Percentiles rank a stretch among this genome's conserved stretches.
Evolutionary conservation across 2,888 invertebrate species (phyloP).

Genomic region (Masnerella sp.): DNA sequence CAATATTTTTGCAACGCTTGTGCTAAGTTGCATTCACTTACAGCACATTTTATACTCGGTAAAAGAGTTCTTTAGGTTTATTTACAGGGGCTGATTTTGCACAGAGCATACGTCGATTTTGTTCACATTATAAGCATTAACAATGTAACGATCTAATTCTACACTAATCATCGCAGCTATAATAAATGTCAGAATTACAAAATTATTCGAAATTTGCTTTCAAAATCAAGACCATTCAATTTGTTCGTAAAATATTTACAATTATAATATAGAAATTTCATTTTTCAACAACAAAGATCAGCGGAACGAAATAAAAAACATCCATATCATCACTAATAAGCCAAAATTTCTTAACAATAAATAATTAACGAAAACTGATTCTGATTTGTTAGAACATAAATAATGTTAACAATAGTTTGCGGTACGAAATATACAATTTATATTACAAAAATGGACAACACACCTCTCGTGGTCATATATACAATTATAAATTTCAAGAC

Average conservation of each 20-base stretch:
- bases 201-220: no score
- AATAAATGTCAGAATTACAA: conserved; percentile 66
- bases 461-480: conserved; percentile 61
- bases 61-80: conserved; percentile 73
- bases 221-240: no score
- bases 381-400: conserved; percentile 70
- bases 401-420: conserved; percentile 74
- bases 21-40: conserved; percentile 41
- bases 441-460: conserved; percentile 70
- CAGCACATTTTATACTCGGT: conserved; percentile 67
- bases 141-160: conserved; percentile 73
- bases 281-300: neutral
- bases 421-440: conserved; percentile 75
- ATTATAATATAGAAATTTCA: conserved; percentile 1
- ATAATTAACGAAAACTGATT: conserved; percentile 27
- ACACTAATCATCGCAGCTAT: conserved; percentile 70
- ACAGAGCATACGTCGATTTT: conserved; percentile 68
- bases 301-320: neutral
- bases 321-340: conserved; percentile 14
- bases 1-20: conserved; percentile 55
- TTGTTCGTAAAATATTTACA: conserved; percentile 23
- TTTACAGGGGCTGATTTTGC: conserved; percentile 73
- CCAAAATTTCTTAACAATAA: conserved; percentile 15
- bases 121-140: conserved; percentile 73
- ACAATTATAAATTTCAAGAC: conserved; percentile 48